Percentiles rank a stretch among this genome's conserved stretches.
Evolutionary conservation across 2,113 vertebrate species (phyloP).

Genomic region (Rhinopithecus roxellana): DNA sequence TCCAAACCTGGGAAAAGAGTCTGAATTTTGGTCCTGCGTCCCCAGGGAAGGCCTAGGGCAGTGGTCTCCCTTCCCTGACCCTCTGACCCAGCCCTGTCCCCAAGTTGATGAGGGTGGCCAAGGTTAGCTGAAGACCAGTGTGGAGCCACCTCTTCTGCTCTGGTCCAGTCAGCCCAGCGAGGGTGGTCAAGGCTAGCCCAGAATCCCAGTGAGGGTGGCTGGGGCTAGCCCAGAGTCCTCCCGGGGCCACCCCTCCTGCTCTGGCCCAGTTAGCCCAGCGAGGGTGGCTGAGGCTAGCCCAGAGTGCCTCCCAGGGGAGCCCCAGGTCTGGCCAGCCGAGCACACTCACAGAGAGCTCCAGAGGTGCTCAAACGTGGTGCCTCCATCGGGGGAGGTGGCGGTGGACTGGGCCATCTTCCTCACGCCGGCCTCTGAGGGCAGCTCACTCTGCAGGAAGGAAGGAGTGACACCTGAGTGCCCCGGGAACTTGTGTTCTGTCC

Average conservation of each 20-base stretch:
- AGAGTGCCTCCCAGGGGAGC: not conserved
- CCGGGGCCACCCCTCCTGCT: not conserved
- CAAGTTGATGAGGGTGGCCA: not conserved
- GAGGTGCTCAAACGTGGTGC: constrained; percentile 94
- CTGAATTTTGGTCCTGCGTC: no score
- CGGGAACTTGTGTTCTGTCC: accelerated
- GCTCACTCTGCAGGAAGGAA: constrained; percentile 83
- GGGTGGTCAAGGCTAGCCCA: not conserved
- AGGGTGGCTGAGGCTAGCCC: not conserved
- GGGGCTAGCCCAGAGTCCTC: not conserved
- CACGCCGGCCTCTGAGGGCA: constrained; percentile 83
- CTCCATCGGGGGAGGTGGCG: constrained; percentile 86
- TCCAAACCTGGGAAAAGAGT: not conserved
- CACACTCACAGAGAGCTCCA: constrained; percentile 95
- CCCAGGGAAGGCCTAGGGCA: not conserved
- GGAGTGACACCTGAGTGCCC: not conserved
- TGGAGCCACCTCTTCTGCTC: not conserved
- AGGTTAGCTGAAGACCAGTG: not conserved
- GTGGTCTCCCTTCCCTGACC: no score
- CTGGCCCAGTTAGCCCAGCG: not conserved
- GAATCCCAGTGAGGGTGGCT: not conserved
- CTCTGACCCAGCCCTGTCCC: not conserved
- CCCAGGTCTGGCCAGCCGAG: accelerated
- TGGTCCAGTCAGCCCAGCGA: not conserved
- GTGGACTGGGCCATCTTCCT: constrained; percentile 93